Conservation (phyloP, 2,113 vertebrate genomes). For the Crotophaga sulcirostris region DNA sequence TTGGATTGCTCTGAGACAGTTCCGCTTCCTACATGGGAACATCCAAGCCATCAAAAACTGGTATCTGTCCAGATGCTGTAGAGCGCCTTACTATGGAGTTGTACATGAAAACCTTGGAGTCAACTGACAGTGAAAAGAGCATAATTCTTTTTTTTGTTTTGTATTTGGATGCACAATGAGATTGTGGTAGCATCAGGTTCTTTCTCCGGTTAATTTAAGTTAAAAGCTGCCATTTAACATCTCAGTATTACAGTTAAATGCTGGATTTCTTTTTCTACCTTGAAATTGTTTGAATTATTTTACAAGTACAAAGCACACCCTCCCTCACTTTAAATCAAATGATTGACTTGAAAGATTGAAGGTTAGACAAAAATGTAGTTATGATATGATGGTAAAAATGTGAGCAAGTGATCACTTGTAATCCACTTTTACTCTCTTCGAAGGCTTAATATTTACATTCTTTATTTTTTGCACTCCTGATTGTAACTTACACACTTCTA, state of each 20-base stretch:
- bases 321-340: no score
- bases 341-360: not conserved
- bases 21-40: conserved; percentile 42
- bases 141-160: not conserved
- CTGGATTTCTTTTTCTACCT: conserved; percentile 25
- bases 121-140: conserved; percentile 34
- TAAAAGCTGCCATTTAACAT: conserved; percentile 1
- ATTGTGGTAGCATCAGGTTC: conserved; percentile 48
- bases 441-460: conserved; percentile 57
- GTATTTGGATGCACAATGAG: conserved; percentile 49
- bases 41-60: conserved; percentile 65
- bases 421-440: conserved; percentile 43
- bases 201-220: not conserved
- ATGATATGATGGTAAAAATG: conserved; percentile 13
- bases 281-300: conserved; percentile 43
- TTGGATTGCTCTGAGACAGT: conserved; percentile 44
- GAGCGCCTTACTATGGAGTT: conserved; percentile 49
- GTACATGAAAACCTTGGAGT: conserved; percentile 21
- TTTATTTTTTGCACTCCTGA: conserved; percentile 69
- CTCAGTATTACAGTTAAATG: conserved; percentile 10
- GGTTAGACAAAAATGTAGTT: not conserved
- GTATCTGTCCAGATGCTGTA: conserved; percentile 52
- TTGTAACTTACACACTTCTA: conserved; percentile 65
- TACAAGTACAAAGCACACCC: not conserved
- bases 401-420: not conserved